A percentile compares a stretch with the other conserved stretches of the same genome.
phyloP scores from a whole-genome alignment of 2,888 invertebrate genomes.

The Epistrophella euchroma region DNA sequence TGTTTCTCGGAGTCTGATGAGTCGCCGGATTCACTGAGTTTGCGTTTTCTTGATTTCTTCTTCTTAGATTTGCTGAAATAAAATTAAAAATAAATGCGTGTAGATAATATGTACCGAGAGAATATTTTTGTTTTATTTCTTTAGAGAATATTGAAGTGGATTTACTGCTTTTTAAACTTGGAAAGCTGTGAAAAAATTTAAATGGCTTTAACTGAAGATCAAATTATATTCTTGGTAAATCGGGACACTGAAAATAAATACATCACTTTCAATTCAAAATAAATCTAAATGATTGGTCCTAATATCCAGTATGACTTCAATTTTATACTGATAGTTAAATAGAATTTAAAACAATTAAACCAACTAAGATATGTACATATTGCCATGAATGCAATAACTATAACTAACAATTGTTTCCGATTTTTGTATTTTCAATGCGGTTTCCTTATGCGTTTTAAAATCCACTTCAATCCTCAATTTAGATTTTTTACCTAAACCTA shows the following conservation, averaged over 20 bases:
- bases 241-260: not conserved
- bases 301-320: not conserved
- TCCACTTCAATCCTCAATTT: constrained; percentile 51
- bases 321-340: not conserved
- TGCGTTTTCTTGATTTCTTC: constrained; percentile 85
- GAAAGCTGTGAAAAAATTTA: not conserved
- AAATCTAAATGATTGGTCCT: not conserved
- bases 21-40: constrained; percentile 83
- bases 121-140: not conserved
- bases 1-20: constrained; percentile 83
- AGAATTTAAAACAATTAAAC: not conserved
- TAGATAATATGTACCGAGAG: not conserved
- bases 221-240: not conserved
- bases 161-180: not conserved
- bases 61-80: constrained; percentile 81
- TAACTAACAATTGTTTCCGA: not conserved
- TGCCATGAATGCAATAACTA: not conserved
- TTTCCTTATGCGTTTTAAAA: not conserved
- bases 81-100: constrained; percentile 5
- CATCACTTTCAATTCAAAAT: too few relatives aligned
- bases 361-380: not conserved
- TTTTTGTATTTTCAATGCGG: not conserved
- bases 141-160: constrained; percentile 41
- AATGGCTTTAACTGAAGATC: not conserved
- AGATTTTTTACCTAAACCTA: constrained; percentile 3